phyloP scores from a whole-genome alignment of 1,140 invertebrate species.

The Pogonus chalceus region DNA sequence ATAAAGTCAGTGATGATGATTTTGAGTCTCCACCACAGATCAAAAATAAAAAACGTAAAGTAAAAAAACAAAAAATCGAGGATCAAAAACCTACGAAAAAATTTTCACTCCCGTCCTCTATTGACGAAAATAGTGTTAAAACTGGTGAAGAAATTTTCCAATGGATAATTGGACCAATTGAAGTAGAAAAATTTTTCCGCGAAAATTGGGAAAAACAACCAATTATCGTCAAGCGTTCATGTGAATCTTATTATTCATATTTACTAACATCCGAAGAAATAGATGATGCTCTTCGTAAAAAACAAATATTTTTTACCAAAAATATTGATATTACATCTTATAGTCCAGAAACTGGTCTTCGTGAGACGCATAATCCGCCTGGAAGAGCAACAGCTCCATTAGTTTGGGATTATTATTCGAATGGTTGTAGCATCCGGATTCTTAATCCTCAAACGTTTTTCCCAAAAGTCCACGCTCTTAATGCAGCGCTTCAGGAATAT shows the following conservation, averaged over 20 bases:
- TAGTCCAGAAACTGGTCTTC: constrained; percentile 47
- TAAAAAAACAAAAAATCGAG: too few relatives aligned
- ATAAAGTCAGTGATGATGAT: too few relatives aligned
- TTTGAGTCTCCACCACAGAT: too few relatives aligned
- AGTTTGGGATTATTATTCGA: constrained; percentile 85
- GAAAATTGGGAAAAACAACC: constrained; percentile 73
- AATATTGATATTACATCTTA: constrained; percentile 90
- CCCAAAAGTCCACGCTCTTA: constrained; percentile 46
- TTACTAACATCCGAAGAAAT: constrained; percentile 66
- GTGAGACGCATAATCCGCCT: constrained; percentile 79
- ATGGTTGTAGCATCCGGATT: constrained; percentile 84
- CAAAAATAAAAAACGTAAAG: too few relatives aligned
- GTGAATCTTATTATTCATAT: constrained; percentile 55
- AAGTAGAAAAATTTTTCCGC: constrained; percentile 41
- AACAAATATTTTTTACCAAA: constrained; percentile 68
- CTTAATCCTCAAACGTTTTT: constrained; percentile 91
- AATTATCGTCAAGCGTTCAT: constrained; percentile 57
- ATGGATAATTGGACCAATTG: constrained; percentile 60
- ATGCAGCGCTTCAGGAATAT: constrained; percentile 81
- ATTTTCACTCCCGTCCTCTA: too few relatives aligned
- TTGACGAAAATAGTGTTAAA: constrained; percentile 44
- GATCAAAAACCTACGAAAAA: too few relatives aligned
- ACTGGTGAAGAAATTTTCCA: constrained; percentile 52
- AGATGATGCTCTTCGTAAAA: constrained; percentile 64
- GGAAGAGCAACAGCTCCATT: constrained; percentile 61